Evolutionary conservation across 2,113 vertebrate genomes (phyloP), one percentile per base, ranked within the genome.

Genomic region (Cavia porcellus): DNA sequence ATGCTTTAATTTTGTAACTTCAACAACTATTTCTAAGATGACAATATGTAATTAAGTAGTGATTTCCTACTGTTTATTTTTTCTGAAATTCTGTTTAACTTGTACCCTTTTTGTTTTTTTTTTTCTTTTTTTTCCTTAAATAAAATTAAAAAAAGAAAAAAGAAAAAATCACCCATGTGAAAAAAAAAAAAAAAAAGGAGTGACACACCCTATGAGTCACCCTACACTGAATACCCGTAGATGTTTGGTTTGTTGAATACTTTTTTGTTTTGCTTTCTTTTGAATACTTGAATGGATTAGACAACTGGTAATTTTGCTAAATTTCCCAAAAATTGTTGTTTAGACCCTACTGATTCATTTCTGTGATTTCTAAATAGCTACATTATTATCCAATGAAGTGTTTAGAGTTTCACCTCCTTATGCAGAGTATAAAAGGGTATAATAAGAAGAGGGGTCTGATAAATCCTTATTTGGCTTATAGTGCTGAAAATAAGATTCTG

Each of bases 241-340:
- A n/a, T 82, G 28, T 82, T 91, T 50, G 28, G 14, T 91, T 74
- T 92, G 30, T 83, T 81, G 75, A 66, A 3, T 82, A 35, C 55
- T 70, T 84, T 50, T 79, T 89, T n/a, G 32, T 68, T 81, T 61
- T 38, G 24, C 24, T 22, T 81, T 83, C n/a, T 32, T 55, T 62
- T 84, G 57, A 90, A 13, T 94, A 47, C 84, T 83, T 79, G 52
- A 94, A 72, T 83, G 32, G 38, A 28, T 47, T 81, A 85, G 83
- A 64, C 72, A 94, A 72, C 59, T 70, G 15, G 11, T 38, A 83
- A 74, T 95, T 95, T 94, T 77, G 52, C 59, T 17, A 11, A 4
- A 30, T 92, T 95, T 92, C 38, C 59, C 42, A 17, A 17, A 75
- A 11, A 52, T 47, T 45, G 5, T 81, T 86, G 20, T 52, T 42